These are phyloP conservation scores for Oreochromis grahami DNA, from an alignment of 2,797 vertebrate genomes.

Conservation along the genomic window DNA sequence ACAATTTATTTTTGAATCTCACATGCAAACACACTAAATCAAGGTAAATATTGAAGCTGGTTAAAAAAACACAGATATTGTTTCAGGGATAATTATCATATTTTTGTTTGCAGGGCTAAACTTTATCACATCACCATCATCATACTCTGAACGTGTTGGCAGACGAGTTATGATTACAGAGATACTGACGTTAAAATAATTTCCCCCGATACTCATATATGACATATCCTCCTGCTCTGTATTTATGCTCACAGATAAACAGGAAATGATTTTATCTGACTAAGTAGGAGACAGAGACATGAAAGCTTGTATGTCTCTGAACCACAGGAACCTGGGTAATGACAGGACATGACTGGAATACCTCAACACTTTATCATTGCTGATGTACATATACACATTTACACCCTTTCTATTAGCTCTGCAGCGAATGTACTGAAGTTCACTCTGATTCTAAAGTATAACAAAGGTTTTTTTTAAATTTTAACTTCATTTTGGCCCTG, in stretches of 20 bases:
- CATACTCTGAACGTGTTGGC: background rate
- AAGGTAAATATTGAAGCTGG: background rate
- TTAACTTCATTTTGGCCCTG: background rate
- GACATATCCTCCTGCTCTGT: slow-evolving; percentile 3
- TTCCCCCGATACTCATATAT: slow-evolving; percentile 9
- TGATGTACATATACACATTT: background rate
- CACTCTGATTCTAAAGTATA: background rate
- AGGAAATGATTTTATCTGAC: slow-evolving; percentile 66
- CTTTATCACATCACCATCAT: background rate
- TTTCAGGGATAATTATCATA: background rate
- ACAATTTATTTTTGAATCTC: background rate
- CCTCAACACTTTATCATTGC: slow-evolving; percentile 19
- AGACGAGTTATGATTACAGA: background rate
- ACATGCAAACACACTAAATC: background rate
- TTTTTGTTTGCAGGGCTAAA: background rate
- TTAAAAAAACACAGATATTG: background rate
- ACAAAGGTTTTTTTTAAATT: background rate
- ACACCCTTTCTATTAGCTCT: background rate
- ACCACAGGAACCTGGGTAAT: slow-evolving; percentile 34
- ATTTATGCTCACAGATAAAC: slow-evolving; percentile 57
- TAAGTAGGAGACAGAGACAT: slow-evolving; percentile 52
- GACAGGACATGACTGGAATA: slow-evolving; percentile 57
- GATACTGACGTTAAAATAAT: background rate
- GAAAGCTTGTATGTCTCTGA: slow-evolving; percentile 29
- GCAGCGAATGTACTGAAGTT: background rate